Evolutionary conservation across 2,113 vertebrate species (phyloP), one percentile per base, ranked within the genome.

Genomic region (Genyomyrus donnyi): DNA sequence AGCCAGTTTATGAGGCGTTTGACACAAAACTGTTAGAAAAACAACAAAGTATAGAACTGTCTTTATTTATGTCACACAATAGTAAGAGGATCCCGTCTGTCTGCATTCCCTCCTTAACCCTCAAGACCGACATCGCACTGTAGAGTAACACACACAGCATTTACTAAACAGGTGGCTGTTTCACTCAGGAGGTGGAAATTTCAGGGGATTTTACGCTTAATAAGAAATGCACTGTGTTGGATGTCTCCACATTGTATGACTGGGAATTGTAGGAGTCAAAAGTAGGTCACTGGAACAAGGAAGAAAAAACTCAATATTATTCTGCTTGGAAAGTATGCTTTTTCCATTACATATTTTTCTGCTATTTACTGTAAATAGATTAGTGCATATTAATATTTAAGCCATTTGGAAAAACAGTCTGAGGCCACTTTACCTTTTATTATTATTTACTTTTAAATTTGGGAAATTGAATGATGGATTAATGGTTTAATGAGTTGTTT

Each of bases 341-440:
- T 85, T 86, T 86, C 46, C 84, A 86, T 86, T 86, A 86, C 10
- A 49, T 21, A 46, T 86, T 42, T 77, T 80, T 42, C 21, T 86
- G 46, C 46, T 49, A 27, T 86, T 86, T 50, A 31, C 45, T 86
- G 24, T 86, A 86, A n/a, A 48, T 85, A 85, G 24, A 50, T 80
- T 19, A 80, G 74, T 80, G 15, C 42, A 42, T 7, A 42, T 80
- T 77, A 77, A 77, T 77, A 77, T 39, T 77, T 39, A 77, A 35
- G 35, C 31, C 35, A 19, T 39, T 77, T 77, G 70, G 62, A 39
- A 39, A 39, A 39, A 39, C 31, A 35, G 74, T 8, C 35, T 80
- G 15, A 42, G 35, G 35, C 13, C 74, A 42, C 17, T 77, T 19
- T 77, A 7, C 35, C 13, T 70, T 70, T 70, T 80, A 80, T 80